Evolutionary conservation across 1,140 invertebrate species (phyloP), one percentile per base, ranked within the genome.

Genomic region (Andrena cerasifolii): DNA sequence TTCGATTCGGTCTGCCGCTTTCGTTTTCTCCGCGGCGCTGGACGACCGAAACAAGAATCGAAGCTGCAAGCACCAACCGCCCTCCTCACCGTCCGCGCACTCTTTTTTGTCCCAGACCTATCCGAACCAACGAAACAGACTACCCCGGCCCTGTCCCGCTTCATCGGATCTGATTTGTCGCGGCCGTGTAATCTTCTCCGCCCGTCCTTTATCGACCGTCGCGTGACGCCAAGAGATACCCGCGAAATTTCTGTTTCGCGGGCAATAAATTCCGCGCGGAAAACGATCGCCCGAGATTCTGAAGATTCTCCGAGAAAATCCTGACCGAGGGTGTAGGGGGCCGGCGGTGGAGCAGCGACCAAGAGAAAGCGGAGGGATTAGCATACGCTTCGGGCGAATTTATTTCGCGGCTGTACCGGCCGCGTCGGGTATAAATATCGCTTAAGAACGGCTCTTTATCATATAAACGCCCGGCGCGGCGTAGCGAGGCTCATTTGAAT

Each of bases 401-500:
- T 82, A 85, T 85, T 78, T 66, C 78, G 36, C 59, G 76, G 63
- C 65, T 81, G 54, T 43, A 36, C 21, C 79, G 49, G 51, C 65
- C 56, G 53, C 61, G 61, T 54, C 66, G 78, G 51, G 43, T 71
- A 86, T 88, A 87, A 87, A 87, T 87, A 88, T 84, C 83, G 83
- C 85, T 88, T 85, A 87, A 84, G 79, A 77, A 68, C n/a, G 62
- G 74, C 83, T 88, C 78, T 88, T 87, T 86, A 87, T 87, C 86
- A 86, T 88, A 86, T 86, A 84, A 87, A 88, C 84, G 82, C 79
- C 56, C 72, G n/a, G 49, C 49, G 45, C 36, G 36, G 36, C 36
- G 70, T 77, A 78, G 82, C 76, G 82, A 31, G 21, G 45, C 84
- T 88, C 86, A 87, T 88, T 87, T 87, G 78, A 87, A 88, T 88